Evolutionary conservation across 2,113 vertebrate genomes (phyloP).

Genomic region (Phycodurus eques): DNA sequence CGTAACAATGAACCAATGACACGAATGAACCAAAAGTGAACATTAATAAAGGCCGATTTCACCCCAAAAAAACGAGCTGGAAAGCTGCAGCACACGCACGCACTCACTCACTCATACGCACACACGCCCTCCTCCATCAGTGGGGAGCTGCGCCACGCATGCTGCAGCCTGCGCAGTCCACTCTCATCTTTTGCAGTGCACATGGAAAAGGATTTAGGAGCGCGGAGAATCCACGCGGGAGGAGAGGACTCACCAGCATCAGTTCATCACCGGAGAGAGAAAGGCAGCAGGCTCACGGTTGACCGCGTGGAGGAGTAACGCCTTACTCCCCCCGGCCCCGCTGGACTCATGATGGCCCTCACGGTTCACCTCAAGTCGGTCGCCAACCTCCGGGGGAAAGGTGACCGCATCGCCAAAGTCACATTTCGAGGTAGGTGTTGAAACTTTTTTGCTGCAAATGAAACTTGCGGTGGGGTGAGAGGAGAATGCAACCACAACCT

Average conservation of each 20-base stretch:
- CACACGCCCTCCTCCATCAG: conserved; percentile 1
- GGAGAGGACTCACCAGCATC: conserved; percentile 19
- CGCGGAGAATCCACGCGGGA: conserved; percentile 21
- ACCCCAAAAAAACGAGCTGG: not conserved
- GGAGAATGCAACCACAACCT: too few relatives aligned
- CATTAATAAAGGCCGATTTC: too few relatives aligned
- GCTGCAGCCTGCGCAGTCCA: conserved; percentile 47
- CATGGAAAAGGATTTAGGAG: conserved; percentile 24
- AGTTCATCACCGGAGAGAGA: conserved; percentile 26
- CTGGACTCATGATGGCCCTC: conserved; percentile 78
- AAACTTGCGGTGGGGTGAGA: not conserved
- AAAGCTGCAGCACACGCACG: conserved; percentile 19
- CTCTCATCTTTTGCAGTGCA: conserved; percentile 24
- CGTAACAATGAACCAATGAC: too few relatives aligned
- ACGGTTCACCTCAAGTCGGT: conserved; percentile 83
- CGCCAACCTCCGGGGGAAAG: conserved; percentile 79
- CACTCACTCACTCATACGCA: not conserved
- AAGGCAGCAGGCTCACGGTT: conserved; percentile 42
- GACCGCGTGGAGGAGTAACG: conserved; percentile 45
- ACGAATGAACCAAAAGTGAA: too few relatives aligned
- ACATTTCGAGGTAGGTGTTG: conserved; percentile 82
- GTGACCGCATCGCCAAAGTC: conserved; percentile 87
- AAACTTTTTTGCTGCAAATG: not conserved
- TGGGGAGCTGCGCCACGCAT: conserved; percentile 36
- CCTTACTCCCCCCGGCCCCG: conserved; percentile 21